These are phyloP conservation scores for Argopecten irradians DNA, from an alignment of 1,140 invertebrate genomes.

Conservation along the genomic window DNA sequence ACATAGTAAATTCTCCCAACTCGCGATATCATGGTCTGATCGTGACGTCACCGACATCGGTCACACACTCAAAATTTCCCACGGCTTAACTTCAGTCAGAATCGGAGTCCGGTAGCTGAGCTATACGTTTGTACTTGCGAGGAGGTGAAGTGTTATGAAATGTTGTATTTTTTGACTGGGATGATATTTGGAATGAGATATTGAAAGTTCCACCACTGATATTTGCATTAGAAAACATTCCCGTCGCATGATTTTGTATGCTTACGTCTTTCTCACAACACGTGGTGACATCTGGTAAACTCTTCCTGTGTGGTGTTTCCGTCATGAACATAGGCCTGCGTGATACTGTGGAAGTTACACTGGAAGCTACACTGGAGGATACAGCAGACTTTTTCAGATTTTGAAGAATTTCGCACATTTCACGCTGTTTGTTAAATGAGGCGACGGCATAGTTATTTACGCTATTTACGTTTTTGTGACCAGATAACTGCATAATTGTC, in stretches of 20 bases:
- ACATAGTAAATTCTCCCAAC: background rate
- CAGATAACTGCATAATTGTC: background rate
- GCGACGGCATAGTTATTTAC: conserved; percentile 16
- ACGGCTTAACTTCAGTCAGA: too few relatives aligned
- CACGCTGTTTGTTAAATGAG: conserved; percentile 19
- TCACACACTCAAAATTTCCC: background rate
- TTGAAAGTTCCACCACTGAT: background rate
- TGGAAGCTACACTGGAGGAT: background rate
- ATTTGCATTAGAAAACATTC: background rate
- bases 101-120: background rate
- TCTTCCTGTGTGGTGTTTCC: background rate
- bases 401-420: conserved; percentile 28
- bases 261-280: background rate
- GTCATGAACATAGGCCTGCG: too few relatives aligned
- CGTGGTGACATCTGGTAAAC: background rate
- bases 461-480: background rate
- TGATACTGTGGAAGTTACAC: background rate
- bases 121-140: background rate
- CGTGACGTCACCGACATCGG: background rate
- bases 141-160: background rate
- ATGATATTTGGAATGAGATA: background rate
- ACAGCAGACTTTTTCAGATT: background rate
- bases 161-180: background rate
- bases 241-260: background rate
- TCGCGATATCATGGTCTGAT: background rate